phyloP scores from a whole-genome alignment of 2,113 vertebrate genomes.

The Penelope pileata region DNA sequence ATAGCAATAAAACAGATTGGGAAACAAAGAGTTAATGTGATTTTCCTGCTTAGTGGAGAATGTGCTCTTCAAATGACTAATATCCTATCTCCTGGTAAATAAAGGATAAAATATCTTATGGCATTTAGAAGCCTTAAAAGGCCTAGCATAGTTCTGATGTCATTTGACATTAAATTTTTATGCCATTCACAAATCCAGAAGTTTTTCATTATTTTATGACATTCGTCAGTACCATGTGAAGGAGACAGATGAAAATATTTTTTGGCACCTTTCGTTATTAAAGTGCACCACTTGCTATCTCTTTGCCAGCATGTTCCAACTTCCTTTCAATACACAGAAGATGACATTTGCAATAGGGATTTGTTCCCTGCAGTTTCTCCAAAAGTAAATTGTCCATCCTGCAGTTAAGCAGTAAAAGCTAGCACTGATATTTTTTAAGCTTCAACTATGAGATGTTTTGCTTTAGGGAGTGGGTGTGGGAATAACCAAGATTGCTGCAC shows the following conservation, averaged over 20 bases:
- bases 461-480: background rate
- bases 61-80: constrained; percentile 22
- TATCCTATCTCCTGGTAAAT: constrained; percentile 15
- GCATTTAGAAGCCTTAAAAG: constrained; percentile 44
- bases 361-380: background rate
- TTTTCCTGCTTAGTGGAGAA: background rate
- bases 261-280: background rate
- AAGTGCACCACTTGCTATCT: background rate
- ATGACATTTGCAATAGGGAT: background rate
- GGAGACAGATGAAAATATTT: background rate
- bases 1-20: background rate
- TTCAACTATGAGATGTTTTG: background rate
- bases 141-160: constrained; percentile 2
- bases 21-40: background rate
- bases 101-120: background rate
- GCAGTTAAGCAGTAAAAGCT: background rate
- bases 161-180: constrained; percentile 46
- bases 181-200: background rate
- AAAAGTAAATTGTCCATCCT: background rate
- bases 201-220: constrained; percentile 23
- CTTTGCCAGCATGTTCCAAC: background rate
- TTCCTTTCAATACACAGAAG: background rate
- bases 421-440: background rate
- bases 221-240: background rate
- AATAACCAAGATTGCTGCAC: background rate